Evolutionary conservation across 2,113 vertebrate species (phyloP).

Genomic region (Sceloporus undulatus): DNA sequence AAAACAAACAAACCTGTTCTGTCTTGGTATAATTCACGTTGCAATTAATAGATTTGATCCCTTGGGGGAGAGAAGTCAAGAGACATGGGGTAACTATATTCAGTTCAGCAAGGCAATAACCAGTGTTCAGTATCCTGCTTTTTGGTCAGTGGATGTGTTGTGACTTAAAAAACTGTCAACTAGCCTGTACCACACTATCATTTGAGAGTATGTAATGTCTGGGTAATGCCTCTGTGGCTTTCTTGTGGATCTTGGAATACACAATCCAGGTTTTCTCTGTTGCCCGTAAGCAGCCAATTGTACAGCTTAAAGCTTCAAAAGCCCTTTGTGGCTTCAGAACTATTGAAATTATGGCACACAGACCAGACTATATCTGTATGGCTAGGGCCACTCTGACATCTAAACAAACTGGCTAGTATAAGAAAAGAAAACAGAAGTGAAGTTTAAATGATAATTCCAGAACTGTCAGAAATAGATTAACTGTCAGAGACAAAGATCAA

Average conservation of each 20-base stretch:
- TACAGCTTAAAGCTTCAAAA: background rate
- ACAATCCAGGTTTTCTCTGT: background rate
- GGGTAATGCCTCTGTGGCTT: too few relatives aligned
- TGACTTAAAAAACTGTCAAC: background rate
- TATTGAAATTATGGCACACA: background rate
- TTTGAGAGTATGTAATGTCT: background rate
- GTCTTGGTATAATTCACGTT: background rate
- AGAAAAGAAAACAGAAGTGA: background rate
- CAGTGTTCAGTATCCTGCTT: background rate
- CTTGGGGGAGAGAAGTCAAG: too few relatives aligned
- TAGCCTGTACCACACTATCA: too few relatives aligned
- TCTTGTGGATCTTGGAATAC: background rate
- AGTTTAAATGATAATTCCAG: too few relatives aligned
- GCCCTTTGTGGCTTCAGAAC: background rate
- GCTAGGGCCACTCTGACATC: background rate
- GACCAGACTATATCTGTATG: too few relatives aligned
- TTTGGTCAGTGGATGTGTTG: background rate
- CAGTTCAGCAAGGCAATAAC: background rate
- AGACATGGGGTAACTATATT: background rate
- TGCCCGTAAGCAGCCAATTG: background rate
- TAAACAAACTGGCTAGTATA: background rate
- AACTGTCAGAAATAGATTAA: background rate
- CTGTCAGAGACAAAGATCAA: background rate
- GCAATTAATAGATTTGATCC: background rate
- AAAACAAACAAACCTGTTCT: too few relatives aligned